These are phyloP conservation scores for Monoplex corrugatus DNA, from an alignment of 2,888 invertebrate species.

Conservation along the genomic window DNA sequence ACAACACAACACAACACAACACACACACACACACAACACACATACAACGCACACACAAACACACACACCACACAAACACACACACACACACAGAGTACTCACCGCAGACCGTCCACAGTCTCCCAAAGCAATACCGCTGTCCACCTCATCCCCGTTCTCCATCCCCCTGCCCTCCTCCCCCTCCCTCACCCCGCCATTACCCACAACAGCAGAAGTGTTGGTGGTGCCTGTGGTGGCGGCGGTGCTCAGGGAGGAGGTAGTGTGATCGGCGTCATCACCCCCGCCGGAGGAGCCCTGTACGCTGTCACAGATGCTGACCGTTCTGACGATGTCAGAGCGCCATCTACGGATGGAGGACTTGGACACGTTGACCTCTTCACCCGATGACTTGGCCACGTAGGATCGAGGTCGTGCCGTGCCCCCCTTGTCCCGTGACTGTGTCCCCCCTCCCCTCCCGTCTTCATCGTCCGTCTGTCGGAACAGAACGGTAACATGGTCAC, in stretches of 20 bases:
- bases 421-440: background rate
- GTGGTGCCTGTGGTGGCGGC: background rate
- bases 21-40: too few species aligned
- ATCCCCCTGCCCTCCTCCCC: background rate
- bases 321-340: constrained; percentile 14
- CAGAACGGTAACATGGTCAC: too few species aligned
- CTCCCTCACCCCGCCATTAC: background rate
- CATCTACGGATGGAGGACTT: constrained; percentile 10
- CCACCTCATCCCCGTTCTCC: constrained; percentile 12
- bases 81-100: too few species aligned
- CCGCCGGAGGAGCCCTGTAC: background rate
- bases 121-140: background rate
- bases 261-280: constrained; percentile 1
- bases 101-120: too few species aligned
- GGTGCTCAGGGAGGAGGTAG: background rate
- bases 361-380: background rate
- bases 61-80: too few species aligned
- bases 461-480: background rate
- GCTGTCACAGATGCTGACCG: background rate
- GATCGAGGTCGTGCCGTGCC: constrained; percentile 4
- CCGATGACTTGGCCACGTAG: background rate
- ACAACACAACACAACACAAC: too few species aligned
- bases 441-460: background rate
- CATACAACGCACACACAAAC: too few species aligned
- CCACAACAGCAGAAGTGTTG: background rate